Percentiles rank a stretch among this genome's conserved stretches.
phyloP scores from a whole-genome alignment of 2,797 vertebrate genomes.

The Malacoraja senta region DNA sequence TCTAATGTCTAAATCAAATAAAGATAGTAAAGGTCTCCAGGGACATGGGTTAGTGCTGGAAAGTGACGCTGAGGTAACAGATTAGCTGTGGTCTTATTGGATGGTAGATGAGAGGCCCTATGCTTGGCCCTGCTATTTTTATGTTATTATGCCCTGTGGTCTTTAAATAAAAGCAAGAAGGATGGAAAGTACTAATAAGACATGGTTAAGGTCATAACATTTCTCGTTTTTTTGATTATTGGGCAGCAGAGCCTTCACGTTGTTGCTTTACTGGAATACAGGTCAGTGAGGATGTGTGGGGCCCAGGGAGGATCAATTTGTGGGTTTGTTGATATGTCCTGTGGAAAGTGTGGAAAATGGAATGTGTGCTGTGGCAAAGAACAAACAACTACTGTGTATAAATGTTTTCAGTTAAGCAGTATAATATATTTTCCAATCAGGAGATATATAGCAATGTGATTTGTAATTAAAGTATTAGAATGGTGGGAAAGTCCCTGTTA shows the following conservation, averaged over 20 bases:
- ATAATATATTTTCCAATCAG: not conserved
- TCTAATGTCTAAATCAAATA: too few relatives aligned
- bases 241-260: not conserved
- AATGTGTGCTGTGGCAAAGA: not conserved
- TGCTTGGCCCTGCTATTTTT: too few relatives aligned
- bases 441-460: not conserved
- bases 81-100: too few relatives aligned
- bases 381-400: not conserved
- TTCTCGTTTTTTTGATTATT: not conserved
- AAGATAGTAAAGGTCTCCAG: too few relatives aligned
- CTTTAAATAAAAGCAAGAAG: not conserved
- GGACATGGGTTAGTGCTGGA: too few relatives aligned
- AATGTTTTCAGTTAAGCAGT: not conserved
- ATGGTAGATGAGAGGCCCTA: too few relatives aligned
- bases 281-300: not conserved
- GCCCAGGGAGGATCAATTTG: not conserved
- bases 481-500: not conserved
- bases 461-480: constrained; percentile 1
- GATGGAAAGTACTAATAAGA: not conserved
- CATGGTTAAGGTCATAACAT: not conserved
- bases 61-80: too few relatives aligned
- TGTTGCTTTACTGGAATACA: not conserved
- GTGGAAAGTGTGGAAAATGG: not conserved
- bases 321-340: not conserved
- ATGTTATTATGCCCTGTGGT: too few relatives aligned